phyloP scores from a whole-genome alignment of 2,888 invertebrate species.

The Fissipunctia ypsillon region DNA sequence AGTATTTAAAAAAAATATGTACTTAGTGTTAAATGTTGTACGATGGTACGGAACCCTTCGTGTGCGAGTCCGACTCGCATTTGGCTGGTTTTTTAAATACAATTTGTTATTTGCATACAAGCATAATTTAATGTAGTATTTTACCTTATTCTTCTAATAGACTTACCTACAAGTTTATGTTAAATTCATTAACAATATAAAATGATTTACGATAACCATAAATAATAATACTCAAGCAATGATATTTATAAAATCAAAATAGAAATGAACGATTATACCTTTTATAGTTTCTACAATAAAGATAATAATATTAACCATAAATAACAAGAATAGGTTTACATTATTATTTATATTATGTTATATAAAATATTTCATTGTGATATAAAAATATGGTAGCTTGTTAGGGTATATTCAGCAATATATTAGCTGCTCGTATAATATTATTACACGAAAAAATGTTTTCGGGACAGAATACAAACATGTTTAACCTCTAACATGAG shows the following conservation, averaged over 20 bases:
- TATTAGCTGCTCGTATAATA: constrained; percentile 1
- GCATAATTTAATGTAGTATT: not conserved
- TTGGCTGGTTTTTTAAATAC: no score
- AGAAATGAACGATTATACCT: constrained; percentile 3
- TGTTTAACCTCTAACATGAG: not conserved
- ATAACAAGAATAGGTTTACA: constrained; percentile 20
- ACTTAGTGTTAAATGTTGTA: no score
- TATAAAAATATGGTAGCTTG: constrained; percentile 15
- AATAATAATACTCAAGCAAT: not conserved
- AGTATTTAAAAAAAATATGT: no score
- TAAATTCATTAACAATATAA: not conserved
- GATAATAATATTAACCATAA: constrained; percentile 7
- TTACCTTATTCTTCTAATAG: not conserved
- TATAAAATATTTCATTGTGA: constrained; percentile 8
- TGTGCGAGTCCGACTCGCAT: no score
- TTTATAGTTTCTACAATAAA: constrained; percentile 30
- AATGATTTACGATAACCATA: constrained; percentile 2
- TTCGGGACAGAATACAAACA: not conserved
- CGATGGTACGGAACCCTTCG: no score
- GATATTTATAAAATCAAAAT: not conserved
- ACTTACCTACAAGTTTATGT: not conserved
- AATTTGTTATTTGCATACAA: not conserved
- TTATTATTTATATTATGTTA: constrained; percentile 13
- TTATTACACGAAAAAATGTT: constrained; percentile 15
- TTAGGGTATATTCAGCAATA: not conserved